These are phyloP conservation scores for Rotaria magnacalcarata DNA, from an alignment of 2,888 invertebrate genomes.

Conservation along the genomic window DNA sequence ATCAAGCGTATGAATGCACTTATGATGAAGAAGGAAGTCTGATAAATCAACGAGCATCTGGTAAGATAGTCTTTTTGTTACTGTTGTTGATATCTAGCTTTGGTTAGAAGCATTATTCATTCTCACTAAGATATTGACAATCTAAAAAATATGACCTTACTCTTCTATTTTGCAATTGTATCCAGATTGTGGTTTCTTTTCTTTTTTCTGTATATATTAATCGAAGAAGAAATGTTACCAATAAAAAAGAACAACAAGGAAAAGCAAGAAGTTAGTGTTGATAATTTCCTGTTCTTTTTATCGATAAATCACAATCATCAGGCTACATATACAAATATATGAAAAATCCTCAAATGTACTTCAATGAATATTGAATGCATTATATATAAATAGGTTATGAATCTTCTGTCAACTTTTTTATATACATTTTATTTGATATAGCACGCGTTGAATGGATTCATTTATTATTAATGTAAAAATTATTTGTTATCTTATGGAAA, in stretches of 20 bases:
- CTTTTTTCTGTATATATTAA: not conserved
- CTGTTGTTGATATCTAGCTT: not conserved
- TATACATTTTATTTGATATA: too few relatives aligned
- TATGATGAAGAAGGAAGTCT: not conserved
- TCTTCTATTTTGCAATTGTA: not conserved
- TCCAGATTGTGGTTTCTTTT: not conserved
- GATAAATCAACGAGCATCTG: not conserved
- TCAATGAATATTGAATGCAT: not conserved
- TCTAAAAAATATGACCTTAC: not conserved
- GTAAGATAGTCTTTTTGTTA: not conserved
- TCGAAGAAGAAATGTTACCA: not conserved
- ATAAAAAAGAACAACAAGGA: not conserved
- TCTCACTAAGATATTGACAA: not conserved
- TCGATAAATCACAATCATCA: not conserved
- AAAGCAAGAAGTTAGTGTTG: not conserved
- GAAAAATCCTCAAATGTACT: not conserved
- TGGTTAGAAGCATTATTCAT: not conserved
- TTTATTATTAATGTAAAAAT: not conserved
- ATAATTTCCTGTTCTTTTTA: not conserved
- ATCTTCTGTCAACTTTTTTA: too few relatives aligned
- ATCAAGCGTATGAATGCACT: not conserved
- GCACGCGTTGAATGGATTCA: not conserved
- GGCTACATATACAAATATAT: not conserved
- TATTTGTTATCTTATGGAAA: not conserved
- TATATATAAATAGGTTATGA: not conserved